Percentiles rank a stretch among this genome's conserved stretches.
Conservation (phyloP, 2,888 invertebrate species). For the Chalcis sispes region DNA sequence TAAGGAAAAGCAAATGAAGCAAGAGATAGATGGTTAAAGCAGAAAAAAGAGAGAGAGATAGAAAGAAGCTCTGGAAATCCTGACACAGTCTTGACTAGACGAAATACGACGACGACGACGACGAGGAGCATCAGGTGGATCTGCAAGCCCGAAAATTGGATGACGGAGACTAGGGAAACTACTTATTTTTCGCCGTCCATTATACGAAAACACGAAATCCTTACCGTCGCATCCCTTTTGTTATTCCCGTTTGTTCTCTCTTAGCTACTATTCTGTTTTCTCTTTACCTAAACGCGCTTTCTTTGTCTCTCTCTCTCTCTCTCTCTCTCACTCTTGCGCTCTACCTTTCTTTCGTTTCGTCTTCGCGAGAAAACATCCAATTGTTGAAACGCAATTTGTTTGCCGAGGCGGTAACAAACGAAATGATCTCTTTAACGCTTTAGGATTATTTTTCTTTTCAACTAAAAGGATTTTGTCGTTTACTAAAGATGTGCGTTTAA, state of each 20-base stretch:
- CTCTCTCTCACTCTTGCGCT: not conserved
- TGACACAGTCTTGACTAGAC: not conserved
- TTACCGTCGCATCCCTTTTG: constrained; percentile 30
- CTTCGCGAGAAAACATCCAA: constrained; percentile 14
- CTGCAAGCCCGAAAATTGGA: constrained; percentile 47
- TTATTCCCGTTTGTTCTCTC: constrained; percentile 21
- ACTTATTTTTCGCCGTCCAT: constrained; percentile 51
- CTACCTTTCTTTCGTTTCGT: not conserved
- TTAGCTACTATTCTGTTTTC: too few relatives aligned
- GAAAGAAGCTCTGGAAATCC: not conserved
- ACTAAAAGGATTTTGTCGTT: too few relatives aligned
- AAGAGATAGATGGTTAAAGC: not conserved
- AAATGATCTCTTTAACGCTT: not conserved
- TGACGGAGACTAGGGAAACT: constrained; percentile 22
- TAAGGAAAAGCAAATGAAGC: constrained; percentile 19
- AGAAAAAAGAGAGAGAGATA: too few relatives aligned
- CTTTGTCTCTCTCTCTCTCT: too few relatives aligned
- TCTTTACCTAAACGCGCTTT: too few relatives aligned
- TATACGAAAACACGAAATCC: constrained; percentile 45
- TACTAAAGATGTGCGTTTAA: too few relatives aligned
- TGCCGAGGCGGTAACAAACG: constrained; percentile 16
- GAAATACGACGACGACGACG: too few relatives aligned
- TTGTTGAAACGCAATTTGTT: constrained; percentile 31
- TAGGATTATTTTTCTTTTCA: not conserved
- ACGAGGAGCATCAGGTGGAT: constrained; percentile 50